Evolutionary conservation across 2,113 vertebrate genomes (phyloP).

Genomic region (Esox niger): DNA sequence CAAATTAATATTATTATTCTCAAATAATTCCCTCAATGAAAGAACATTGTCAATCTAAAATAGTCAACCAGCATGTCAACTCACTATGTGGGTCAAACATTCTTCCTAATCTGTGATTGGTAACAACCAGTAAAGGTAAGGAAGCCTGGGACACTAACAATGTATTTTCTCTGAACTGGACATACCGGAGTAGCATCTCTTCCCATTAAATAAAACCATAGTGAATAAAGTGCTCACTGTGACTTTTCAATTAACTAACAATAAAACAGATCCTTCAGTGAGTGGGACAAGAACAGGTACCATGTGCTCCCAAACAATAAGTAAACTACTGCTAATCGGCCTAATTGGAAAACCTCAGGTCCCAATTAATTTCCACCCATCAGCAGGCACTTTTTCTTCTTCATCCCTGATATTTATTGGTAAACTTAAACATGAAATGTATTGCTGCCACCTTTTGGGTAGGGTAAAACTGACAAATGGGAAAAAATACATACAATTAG

Average conservation of each 20-base stretch:
- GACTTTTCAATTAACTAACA: constrained; percentile 14
- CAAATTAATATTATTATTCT: neutral
- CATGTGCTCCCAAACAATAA: constrained; percentile 9
- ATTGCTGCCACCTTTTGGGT: too few species aligned
- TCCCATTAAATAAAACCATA: constrained; percentile 74
- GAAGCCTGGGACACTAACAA: neutral
- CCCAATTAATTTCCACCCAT: constrained; percentile 53
- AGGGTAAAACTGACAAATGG: too few species aligned
- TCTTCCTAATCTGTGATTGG: neutral
- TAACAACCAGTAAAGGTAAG: neutral
- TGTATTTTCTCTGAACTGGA: neutral
- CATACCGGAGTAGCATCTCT: constrained; percentile 69
- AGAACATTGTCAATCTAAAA: neutral
- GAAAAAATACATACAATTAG: too few species aligned
- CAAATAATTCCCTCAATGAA: neutral
- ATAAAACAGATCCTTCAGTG: constrained; percentile 43
- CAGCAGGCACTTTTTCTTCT: constrained; percentile 33
- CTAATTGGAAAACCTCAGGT: constrained; percentile 62
- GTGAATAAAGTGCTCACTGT: constrained; percentile 39
- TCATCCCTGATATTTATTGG: constrained; percentile 4
- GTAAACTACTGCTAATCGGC: constrained; percentile 58
- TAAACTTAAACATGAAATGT: too few species aligned
- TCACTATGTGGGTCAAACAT: neutral
- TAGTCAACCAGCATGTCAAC: neutral
- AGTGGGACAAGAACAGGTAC: constrained; percentile 40